phyloP scores from a whole-genome alignment of 2,888 invertebrate genomes.

The Caenorhabditis macrosperma region DNA sequence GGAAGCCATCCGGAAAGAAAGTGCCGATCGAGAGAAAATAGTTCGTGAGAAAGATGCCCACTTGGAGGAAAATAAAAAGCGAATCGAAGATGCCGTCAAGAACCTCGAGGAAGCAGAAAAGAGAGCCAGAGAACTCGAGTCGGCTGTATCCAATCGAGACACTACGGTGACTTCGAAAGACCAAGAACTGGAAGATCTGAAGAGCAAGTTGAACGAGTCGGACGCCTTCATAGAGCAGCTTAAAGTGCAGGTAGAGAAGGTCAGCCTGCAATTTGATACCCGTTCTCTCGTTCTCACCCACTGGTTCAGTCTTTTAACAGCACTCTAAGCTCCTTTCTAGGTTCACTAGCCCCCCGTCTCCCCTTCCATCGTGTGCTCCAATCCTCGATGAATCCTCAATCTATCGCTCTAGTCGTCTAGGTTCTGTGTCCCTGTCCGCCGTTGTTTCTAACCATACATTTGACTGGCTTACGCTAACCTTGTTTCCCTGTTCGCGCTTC shows the following conservation, averaged over 20 bases:
- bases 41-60: constrained; percentile 63
- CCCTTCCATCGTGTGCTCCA: constrained; percentile 28
- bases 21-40: constrained; percentile 41
- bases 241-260: constrained; percentile 62
- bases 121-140: constrained; percentile 72
- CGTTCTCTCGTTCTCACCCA: background rate
- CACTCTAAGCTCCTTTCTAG: constrained; percentile 1
- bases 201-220: constrained; percentile 39
- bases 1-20: constrained; percentile 49
- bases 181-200: constrained; percentile 42
- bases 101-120: constrained; percentile 75
- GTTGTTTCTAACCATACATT: constrained; percentile 4
- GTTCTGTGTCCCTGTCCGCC: constrained; percentile 26
- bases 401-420: constrained; percentile 44
- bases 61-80: constrained; percentile 59
- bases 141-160: constrained; percentile 31
- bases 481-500: constrained; percentile 37
- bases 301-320: constrained; percentile 38
- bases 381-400: constrained; percentile 23
- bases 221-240: constrained; percentile 54
- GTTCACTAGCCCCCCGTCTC: background rate
- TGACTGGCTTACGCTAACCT: constrained; percentile 48
- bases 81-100: constrained; percentile 67
- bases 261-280: constrained; percentile 24
- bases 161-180: constrained; percentile 19